Base-by-base conservation (phyloP, 1,140 invertebrate species). In the Ceratitis capitata region DNA sequence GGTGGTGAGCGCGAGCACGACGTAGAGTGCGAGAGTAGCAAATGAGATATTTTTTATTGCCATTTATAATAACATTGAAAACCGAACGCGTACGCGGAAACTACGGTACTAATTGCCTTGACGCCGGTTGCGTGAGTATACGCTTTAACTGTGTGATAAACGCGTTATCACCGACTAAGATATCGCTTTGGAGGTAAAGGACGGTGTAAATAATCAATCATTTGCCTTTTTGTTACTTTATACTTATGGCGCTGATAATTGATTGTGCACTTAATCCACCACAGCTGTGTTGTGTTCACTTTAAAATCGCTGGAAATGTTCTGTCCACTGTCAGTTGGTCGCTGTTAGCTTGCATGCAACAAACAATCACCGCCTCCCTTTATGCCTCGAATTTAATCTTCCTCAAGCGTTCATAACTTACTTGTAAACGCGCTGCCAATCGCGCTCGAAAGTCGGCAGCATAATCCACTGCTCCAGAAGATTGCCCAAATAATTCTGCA, bases 401-500 rank as follows among this genome's bases (percentile, higher is more conserved):
- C n/a, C 56, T 61, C 61, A 35, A 6, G 2, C 61, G n/a, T 4
- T 61, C 61, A 14, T 19, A 12, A 64, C 61, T 64, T 64, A 64
- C 61, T 64, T 64, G 69, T 78, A 78, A 42, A 78, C n/a, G n/a
- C 45, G n/a, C 1, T 7, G n/a, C n/a, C 6, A 3, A 7, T 78
- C 39, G 10, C 39, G n/a, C 16, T 78, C 42, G 23, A 78, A 7
- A 26, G 26, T 78, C 69, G 69, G 69, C 39, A 12, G 12, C 12
- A 47, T 6, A 10, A 78, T 45, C 39, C 69, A 78, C 6, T 45
- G 39, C 42, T 86, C 85, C 14, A 84, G 23, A 16, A 86, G 14
- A 23, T 49, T 58, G 0, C 5, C 35, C n/a, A 86, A 49, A 45
- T 45, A 86, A 23, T 84, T 86, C 47, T 19, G 29, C 0, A 86